Percentiles rank a stretch among this genome's conserved stretches.
Evolutionary conservation across 1,140 invertebrate species (phyloP).

Genomic region (Drosophila pachea): DNA sequence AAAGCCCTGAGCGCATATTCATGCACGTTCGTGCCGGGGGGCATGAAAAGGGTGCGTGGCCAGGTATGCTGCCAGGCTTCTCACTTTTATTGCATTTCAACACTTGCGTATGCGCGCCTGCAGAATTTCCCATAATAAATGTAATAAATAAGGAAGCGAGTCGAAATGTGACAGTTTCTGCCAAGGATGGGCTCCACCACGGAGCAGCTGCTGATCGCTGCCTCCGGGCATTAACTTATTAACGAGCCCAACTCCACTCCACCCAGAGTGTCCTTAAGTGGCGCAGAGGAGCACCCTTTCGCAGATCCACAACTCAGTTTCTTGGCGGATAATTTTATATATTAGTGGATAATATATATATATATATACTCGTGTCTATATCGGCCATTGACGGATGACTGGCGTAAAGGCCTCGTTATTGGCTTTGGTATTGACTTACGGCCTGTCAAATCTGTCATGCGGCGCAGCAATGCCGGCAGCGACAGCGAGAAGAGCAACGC

Average conservation of each 20-base stretch:
- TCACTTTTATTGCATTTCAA: constrained; percentile 77
- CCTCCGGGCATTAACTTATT: too few relatives aligned
- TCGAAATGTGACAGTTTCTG: constrained; percentile 75
- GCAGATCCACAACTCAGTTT: too few relatives aligned
- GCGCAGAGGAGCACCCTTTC: too few relatives aligned
- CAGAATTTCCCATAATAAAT: constrained; percentile 77
- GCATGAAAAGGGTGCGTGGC: neutral
- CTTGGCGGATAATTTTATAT: too few relatives aligned
- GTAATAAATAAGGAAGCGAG: constrained; percentile 76
- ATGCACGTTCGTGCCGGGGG: constrained; percentile 47
- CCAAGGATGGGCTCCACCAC: neutral
- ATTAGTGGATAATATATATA: neutral
- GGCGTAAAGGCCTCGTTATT: constrained; percentile 1
- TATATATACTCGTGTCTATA: too few relatives aligned
- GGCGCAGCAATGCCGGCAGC: constrained; percentile 34
- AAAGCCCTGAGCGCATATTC: constrained; percentile 70
- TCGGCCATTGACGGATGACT: neutral
- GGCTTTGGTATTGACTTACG: constrained; percentile 40
- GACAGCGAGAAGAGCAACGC: constrained; percentile 15
- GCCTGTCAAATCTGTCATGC: constrained; percentile 62
- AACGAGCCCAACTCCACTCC: too few relatives aligned
- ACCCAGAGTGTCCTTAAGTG: too few relatives aligned
- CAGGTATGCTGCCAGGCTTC: constrained; percentile 55
- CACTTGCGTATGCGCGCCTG: constrained; percentile 71
- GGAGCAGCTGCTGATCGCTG: too few relatives aligned